Percentiles rank a stretch among this genome's conserved stretches.
These are phyloP conservation scores for Elephas maximus DNA, from an alignment of 2,113 vertebrate genomes.

Conservation along the genomic window DNA sequence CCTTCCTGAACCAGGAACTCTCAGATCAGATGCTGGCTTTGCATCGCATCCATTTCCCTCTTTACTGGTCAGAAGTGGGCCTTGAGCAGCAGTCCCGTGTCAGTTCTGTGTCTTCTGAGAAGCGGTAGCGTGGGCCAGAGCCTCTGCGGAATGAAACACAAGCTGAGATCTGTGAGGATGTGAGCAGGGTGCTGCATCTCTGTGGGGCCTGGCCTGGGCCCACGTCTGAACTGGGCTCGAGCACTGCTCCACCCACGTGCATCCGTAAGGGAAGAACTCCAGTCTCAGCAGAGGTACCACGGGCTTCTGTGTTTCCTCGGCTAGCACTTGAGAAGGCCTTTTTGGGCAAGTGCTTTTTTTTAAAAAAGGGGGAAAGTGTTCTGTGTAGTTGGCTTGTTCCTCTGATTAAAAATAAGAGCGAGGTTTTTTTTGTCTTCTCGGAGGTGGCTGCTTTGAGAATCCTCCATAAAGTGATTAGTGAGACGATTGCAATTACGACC, in stretches of 20 bases:
- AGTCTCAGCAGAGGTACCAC: background rate
- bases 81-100: background rate
- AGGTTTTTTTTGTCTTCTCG: background rate
- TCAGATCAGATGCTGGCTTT: background rate
- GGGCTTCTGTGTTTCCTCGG: background rate
- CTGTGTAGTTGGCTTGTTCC: background rate
- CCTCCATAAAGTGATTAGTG: background rate
- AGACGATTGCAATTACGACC: background rate
- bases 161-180: background rate
- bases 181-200: fast-evolving
- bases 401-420: constrained; percentile 63
- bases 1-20: background rate
- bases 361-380: background rate
- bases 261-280: too few species aligned
- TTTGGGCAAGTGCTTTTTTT: background rate
- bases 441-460: background rate
- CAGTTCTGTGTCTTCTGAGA: background rate
- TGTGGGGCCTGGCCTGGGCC: too few species aligned
- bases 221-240: fast-evolving
- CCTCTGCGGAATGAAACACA: background rate
- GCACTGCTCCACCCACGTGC: fast-evolving
- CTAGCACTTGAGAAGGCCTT: background rate
- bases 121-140: fast-evolving
- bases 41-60: background rate
- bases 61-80: background rate